These are phyloP conservation scores for Ernsta delagoae DNA, from an alignment of 2,888 invertebrate genomes.

Conservation along the genomic window DNA sequence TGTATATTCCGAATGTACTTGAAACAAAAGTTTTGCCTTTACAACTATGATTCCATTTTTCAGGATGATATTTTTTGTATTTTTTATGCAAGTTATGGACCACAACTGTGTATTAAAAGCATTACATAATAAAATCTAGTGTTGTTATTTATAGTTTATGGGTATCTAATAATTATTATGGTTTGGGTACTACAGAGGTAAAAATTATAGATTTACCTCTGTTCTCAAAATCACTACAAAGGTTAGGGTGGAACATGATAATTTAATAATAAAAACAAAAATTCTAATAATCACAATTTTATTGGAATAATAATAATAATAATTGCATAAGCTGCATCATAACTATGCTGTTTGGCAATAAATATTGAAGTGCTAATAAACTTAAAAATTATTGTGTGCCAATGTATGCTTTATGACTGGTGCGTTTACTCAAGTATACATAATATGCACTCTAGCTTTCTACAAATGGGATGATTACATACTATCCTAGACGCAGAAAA, in stretches of 20 bases:
- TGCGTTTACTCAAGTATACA: constrained; percentile 67
- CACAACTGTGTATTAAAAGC: constrained; percentile 16
- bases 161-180: too few relatives aligned
- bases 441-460: not conserved
- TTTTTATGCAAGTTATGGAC: constrained; percentile 38
- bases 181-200: too few relatives aligned
- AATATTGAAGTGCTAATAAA: constrained; percentile 79
- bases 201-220: too few relatives aligned
- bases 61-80: constrained; percentile 47
- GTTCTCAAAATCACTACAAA: too few relatives aligned
- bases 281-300: constrained; percentile 80
- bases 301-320: constrained; percentile 75
- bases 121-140: constrained; percentile 2
- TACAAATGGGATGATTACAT: constrained; percentile 16
- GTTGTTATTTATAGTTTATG: not conserved
- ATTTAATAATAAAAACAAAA: constrained; percentile 47
- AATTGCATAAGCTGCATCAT: constrained; percentile 77
- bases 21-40: constrained; percentile 43
- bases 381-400: constrained; percentile 67
- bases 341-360: constrained; percentile 74
- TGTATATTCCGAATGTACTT: constrained; percentile 51
- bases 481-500: not conserved
- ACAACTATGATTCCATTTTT: constrained; percentile 50
- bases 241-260: not conserved
- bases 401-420: constrained; percentile 74